Evolutionary conservation across 2,888 invertebrate genomes (phyloP), one percentile per base, ranked within the genome.

Genomic region (Pristionchus mayeri): DNA sequence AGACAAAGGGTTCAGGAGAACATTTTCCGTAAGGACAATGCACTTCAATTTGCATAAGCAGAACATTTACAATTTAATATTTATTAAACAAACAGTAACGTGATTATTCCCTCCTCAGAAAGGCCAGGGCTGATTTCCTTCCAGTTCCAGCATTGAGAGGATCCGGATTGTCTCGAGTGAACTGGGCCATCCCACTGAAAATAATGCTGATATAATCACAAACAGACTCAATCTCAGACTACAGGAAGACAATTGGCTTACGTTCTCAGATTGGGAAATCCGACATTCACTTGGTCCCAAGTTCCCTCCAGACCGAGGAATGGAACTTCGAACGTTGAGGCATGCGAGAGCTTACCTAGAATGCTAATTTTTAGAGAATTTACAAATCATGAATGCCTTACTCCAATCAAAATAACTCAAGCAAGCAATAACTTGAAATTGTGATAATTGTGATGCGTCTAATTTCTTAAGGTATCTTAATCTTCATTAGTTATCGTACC

Each of bases 301-400:
- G 89, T 87, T 27, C 88, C 90, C 76, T 90, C 88, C 84, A 91
- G 85, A 18, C 91, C 91, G 30, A 88, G 86, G 67, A 88, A 88
- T 2, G 91, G 91, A 34, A 91, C 90, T 34, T 91, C 91, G 80
- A 86, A 87, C 6, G 91, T 90, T 13, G 89, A 86, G 2, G 88
- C 90, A 16, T 86, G 86, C n/a, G 88, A 87, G 67, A 90, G 71
- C 85, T 91, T 91, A 63, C 90, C 88, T 88, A 71, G 71, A 80
- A 3, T 24, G 9, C 16, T 44, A 44, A 44, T 44, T n/a, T n/a
- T n/a, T n/a, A n/a, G n/a, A n/a, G n/a, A n/a, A n/a, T n/a, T n/a
- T n/a, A n/a, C n/a, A n/a, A n/a, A n/a, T n/a, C n/a, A n/a, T n/a
- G n/a, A n/a, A n/a, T n/a, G n/a, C n/a, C n/a, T n/a, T n/a, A n/a